Evolutionary conservation across 2,797 vertebrate species (phyloP).

Genomic region (Toxotes lorentzi): DNA sequence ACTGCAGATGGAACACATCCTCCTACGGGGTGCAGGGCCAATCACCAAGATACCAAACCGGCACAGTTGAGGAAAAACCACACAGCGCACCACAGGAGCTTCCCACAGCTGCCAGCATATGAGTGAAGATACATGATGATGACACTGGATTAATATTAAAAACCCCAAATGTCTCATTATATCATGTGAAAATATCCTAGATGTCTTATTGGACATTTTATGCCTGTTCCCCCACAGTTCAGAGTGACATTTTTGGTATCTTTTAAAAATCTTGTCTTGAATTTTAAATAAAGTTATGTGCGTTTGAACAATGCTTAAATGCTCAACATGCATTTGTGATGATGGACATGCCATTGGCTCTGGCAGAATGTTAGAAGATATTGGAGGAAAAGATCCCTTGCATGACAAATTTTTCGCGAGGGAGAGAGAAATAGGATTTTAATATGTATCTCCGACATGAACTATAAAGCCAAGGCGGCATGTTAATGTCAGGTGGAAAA

Average conservation of each 20-base stretch:
- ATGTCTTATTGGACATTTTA: neutral
- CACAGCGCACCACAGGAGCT: neutral
- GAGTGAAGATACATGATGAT: neutral
- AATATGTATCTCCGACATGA: conserved; percentile 51
- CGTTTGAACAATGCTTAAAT: conserved; percentile 31
- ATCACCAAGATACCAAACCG: neutral
- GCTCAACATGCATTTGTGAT: conserved; percentile 30
- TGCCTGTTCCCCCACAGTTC: neutral
- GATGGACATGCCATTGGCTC: conserved; percentile 8
- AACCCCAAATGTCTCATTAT: neutral
- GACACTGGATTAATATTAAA: neutral
- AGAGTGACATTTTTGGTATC: neutral
- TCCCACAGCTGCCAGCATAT: neutral
- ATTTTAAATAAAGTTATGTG: conserved; percentile 15
- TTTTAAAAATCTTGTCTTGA: conserved; percentile 23
- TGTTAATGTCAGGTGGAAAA: conserved; percentile 51
- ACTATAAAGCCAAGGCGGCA: conserved; percentile 46
- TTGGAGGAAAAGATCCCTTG: conserved; percentile 16
- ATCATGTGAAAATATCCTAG: neutral
- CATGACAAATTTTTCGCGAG: conserved; percentile 41
- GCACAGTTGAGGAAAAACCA: neutral
- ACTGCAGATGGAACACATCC: neutral
- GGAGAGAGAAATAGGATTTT: conserved; percentile 54
- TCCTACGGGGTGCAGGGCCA: neutral
- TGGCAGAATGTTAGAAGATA: conserved; percentile 34